Evolutionary conservation across 2,888 invertebrate genomes (phyloP).

Genomic region (Venustoraphidia nigricollis): DNA sequence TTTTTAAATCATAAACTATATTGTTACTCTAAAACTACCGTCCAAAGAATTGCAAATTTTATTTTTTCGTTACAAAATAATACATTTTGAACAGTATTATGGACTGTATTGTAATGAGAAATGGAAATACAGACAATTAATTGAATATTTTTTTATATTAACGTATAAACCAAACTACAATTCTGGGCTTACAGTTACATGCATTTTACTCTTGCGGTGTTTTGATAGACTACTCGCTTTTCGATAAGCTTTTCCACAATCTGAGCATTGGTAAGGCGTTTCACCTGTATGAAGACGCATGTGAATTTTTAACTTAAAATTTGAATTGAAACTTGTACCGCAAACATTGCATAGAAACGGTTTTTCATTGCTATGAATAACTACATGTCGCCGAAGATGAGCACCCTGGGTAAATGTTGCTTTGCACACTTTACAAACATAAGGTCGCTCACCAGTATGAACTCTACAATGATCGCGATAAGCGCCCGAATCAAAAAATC

Average conservation of each 20-base stretch:
- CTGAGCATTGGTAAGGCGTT: conserved; percentile 7
- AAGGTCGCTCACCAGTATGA: conserved; percentile 5
- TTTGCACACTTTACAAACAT: conserved; percentile 8
- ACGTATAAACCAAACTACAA: too few relatives aligned
- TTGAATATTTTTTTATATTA: too few relatives aligned
- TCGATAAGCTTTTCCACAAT: conserved; percentile 7
- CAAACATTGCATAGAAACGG: conserved; percentile 2
- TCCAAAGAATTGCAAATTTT: too few relatives aligned
- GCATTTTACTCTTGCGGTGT: conserved; percentile 2
- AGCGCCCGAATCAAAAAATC: too few relatives aligned
- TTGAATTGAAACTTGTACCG: conserved; percentile 2
- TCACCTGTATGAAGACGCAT: conserved; percentile 4
- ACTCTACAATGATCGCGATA: conserved; percentile 1
- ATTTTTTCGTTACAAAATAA: too few relatives aligned
- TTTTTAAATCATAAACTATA: too few relatives aligned
- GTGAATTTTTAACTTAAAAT: conserved; percentile 2
- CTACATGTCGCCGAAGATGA: conserved; percentile 2
- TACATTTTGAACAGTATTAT: too few relatives aligned
- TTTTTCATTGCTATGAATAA: neutral
- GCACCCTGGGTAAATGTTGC: conserved; percentile 5
- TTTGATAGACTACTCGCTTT: conserved; percentile 5
- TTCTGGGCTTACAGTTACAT: conserved; percentile 1
- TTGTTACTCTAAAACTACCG: too few relatives aligned
- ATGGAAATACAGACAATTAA: too few relatives aligned
- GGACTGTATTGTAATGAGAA: too few relatives aligned